Percentiles rank a stretch among this genome's conserved stretches.
Conservation (phyloP, 1,140 invertebrate genomes). For the Dolichoris vasculosae region DNA sequence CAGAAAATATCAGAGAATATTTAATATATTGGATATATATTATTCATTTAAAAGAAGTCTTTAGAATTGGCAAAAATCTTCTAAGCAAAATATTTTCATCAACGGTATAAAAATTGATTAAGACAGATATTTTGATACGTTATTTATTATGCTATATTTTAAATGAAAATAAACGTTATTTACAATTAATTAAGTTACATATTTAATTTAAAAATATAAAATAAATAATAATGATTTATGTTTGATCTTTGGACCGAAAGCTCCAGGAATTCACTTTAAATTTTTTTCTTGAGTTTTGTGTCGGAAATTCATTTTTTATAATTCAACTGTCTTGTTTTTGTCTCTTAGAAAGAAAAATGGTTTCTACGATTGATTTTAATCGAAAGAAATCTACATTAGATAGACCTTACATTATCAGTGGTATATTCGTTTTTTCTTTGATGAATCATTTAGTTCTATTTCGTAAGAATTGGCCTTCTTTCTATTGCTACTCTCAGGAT, state of each 20-base stretch:
- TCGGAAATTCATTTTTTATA: background rate
- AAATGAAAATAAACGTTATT: background rate
- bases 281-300: background rate
- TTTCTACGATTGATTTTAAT: conserved; percentile 36
- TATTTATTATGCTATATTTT: too few relatives aligned
- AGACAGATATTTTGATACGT: too few relatives aligned
- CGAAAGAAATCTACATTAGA: conserved; percentile 30
- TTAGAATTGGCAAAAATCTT: too few relatives aligned
- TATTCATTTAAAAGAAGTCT: too few relatives aligned
- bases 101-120: too few relatives aligned
- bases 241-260: background rate
- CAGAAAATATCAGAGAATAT: too few relatives aligned
- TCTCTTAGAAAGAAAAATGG: conserved; percentile 35
- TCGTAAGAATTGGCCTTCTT: conserved; percentile 25
- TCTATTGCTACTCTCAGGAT: background rate
- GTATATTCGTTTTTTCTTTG: background rate
- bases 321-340: background rate
- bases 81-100: too few relatives aligned
- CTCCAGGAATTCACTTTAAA: background rate
- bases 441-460: conserved; percentile 25
- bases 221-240: background rate
- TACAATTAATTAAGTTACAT: background rate
- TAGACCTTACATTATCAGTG: background rate
- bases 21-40: too few relatives aligned
- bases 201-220: background rate